Percentiles rank a stretch among this genome's conserved stretches.
Evolutionary conservation across 2,797 vertebrate genomes (phyloP).

Genomic region (Gephyroberyx darwinii): DNA sequence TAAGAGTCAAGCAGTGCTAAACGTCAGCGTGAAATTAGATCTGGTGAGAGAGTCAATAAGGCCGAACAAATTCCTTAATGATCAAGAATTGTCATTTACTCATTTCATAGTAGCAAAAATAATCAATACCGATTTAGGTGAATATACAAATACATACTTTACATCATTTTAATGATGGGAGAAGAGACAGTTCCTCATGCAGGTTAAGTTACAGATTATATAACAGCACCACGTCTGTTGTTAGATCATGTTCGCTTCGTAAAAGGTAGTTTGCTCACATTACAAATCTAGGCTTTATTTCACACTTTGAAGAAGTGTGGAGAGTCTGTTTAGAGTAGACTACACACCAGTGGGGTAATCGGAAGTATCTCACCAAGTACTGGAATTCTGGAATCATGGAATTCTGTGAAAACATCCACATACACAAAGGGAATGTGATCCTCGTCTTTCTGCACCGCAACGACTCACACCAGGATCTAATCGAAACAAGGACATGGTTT

Average conservation of each 20-base stretch:
- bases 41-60: slow-evolving; percentile 23
- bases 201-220: slow-evolving; percentile 19
- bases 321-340: slow-evolving; percentile 32
- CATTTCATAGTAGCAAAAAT: slow-evolving; percentile 25
- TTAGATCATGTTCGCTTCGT: slow-evolving; percentile 34
- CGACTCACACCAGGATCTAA: slow-evolving; percentile 35
- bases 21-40: slow-evolving; percentile 17
- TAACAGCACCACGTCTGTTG: slow-evolving; percentile 32
- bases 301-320: slow-evolving; percentile 16
- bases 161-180: slow-evolving; percentile 5
- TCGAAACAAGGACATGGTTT: slow-evolving; percentile 36
- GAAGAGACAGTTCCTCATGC: not conserved
- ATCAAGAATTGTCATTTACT: slow-evolving; percentile 24
- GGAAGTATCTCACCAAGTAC: slow-evolving; percentile 29
- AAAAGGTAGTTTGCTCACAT: slow-evolving; percentile 46
- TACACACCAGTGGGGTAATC: slow-evolving; percentile 6
- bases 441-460: slow-evolving; percentile 43
- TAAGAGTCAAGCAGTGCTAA: slow-evolving; percentile 7
- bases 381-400: slow-evolving; percentile 70
- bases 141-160: slow-evolving; percentile 27
- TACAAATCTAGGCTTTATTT: slow-evolving; percentile 24
- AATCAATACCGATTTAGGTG: slow-evolving; percentile 30
- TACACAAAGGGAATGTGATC: slow-evolving; percentile 76
- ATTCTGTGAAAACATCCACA: slow-evolving; percentile 64
- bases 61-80: slow-evolving; percentile 25